A percentile compares a stretch with the other conserved stretches of the same genome.
Conservation (phyloP, 2,113 vertebrate genomes). For the Thunnus maccoyii region DNA sequence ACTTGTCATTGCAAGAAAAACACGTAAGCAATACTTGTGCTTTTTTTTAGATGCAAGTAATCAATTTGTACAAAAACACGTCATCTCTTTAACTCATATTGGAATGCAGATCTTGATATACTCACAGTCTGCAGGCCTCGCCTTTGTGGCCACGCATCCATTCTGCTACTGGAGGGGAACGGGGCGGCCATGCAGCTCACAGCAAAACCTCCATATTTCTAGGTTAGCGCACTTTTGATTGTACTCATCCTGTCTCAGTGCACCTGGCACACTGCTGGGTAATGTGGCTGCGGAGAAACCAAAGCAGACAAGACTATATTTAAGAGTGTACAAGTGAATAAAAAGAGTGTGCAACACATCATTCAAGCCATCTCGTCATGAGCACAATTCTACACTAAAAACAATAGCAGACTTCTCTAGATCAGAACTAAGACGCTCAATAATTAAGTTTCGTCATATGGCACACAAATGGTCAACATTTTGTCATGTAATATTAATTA, state of each 20-base stretch:
- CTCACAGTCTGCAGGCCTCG: slow-evolving; percentile 85
- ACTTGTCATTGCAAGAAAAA: neutral
- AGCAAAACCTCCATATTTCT: slow-evolving; percentile 66
- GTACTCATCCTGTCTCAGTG: slow-evolving; percentile 63
- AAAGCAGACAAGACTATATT: slow-evolving; percentile 9
- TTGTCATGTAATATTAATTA: slow-evolving; percentile 11
- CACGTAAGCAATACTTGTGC: no score
- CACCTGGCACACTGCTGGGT: slow-evolving; percentile 32
- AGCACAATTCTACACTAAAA: neutral
- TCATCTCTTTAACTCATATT: neutral
- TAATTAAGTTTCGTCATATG: neutral
- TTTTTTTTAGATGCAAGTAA: neutral
- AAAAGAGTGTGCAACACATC: neutral
- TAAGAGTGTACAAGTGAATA: neutral
- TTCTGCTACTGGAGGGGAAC: slow-evolving; percentile 78
- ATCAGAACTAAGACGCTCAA: neutral
- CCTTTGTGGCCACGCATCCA: slow-evolving; percentile 86
- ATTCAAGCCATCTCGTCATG: neutral
- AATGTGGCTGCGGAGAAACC: slow-evolving; percentile 47
- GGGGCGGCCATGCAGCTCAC: slow-evolving; percentile 75
- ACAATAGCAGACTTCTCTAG: neutral
- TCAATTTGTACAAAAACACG: neutral
- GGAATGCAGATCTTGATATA: slow-evolving; percentile 2
- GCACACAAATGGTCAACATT: neutral
- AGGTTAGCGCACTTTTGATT: slow-evolving; percentile 26